Evolutionary conservation across 2,888 invertebrate species (phyloP).

Genomic region (Sipha maydis): DNA sequence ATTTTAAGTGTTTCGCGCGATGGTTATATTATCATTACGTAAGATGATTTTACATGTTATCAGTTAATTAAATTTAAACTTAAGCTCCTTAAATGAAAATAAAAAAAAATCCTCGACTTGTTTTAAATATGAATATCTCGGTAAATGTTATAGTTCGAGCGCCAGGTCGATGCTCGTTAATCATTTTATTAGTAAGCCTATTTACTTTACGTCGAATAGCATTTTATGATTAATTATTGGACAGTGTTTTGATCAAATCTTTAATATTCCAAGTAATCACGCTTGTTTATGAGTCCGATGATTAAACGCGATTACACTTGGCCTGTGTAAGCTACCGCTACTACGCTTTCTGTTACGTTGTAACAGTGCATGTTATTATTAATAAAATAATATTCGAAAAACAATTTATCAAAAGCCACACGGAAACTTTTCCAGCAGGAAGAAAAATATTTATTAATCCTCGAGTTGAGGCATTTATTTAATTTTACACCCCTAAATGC

Average conservation of each 20-base stretch:
- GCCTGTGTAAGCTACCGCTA: not conserved
- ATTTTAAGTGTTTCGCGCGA: not conserved
- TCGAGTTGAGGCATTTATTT: slow-evolving; percentile 9
- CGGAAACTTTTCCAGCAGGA: slow-evolving; percentile 1
- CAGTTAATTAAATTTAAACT: slow-evolving; percentile 21
- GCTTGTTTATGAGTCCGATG: slow-evolving; percentile 4
- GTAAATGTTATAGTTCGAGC: slow-evolving; percentile 5
- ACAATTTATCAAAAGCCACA: slow-evolving; percentile 42
- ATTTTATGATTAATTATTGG: slow-evolving; percentile 30
- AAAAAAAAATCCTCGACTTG: not conserved
- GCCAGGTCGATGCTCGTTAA: slow-evolving; percentile 17
- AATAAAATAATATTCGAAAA: slow-evolving; percentile 37
- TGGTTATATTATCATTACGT: not conserved
- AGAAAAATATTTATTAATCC: slow-evolving; percentile 39
- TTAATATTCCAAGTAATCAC: slow-evolving; percentile 21
- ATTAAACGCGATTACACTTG: slow-evolving; percentile 23
- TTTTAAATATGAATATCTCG: not conserved
- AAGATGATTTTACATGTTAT: slow-evolving; percentile 11
- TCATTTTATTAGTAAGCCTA: slow-evolving; percentile 26
- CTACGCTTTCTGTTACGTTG: not conserved
- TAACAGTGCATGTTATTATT: slow-evolving; percentile 13
- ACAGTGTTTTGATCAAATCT: slow-evolving; percentile 42
- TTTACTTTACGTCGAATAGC: slow-evolving; percentile 28
- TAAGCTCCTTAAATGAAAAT: not conserved
- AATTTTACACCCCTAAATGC: slow-evolving; percentile 24